Base-by-base conservation (phyloP, 2,888 invertebrate species). In the Dioctria linearis region DNA sequence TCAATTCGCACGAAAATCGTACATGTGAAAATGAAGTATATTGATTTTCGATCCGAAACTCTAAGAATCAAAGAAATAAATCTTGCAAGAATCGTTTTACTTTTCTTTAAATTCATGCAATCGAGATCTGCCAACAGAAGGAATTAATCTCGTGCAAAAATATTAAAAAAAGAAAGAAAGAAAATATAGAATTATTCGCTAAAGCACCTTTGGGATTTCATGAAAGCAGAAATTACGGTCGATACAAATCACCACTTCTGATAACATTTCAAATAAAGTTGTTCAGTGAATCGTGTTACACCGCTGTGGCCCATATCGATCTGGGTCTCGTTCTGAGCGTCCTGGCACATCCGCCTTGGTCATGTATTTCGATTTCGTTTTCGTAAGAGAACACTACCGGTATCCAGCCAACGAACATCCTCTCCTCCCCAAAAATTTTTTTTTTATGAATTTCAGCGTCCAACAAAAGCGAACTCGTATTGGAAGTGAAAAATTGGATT, bases 191-290 rank as follows among this genome's bases (percentile, higher is more conserved):
- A 5, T 40, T 71, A 51, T 71, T 54, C 42, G 71, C 8, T 40
- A 54, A 39, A 54, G 40, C 9, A 5, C 71, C 40, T 25, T 51
- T 54, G 40, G 51, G 54, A 51, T 54, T 54, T 51, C 40, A 54
- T 71, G 40, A 39, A 71, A n/a, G 54, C 61, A 75, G 42, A 80
- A 80, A 80, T 80, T 49, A 54, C 63, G 73, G 63, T 73, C 66
- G 80, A 80, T 80, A 76, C 75, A 80, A 80, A 80, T 80, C 80
- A 80, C 80, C 76, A 76, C 75, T 80, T 42, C 66, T 76, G 75
- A 76, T 80, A 67, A 75, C 66, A 80, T 80, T 80, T 57, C 66
- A 57, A 76, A 80, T 80, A 75, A 80, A 80, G 76, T 80, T 80
- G 76, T 67, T 80, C 80, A 80, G 49, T 66, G 76, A 80, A n/a